A percentile compares a stretch with the other conserved stretches of the same genome.
These are phyloP conservation scores for Atta cephalotes DNA, from an alignment of 1,140 invertebrate genomes.

Conservation along the genomic window DNA sequence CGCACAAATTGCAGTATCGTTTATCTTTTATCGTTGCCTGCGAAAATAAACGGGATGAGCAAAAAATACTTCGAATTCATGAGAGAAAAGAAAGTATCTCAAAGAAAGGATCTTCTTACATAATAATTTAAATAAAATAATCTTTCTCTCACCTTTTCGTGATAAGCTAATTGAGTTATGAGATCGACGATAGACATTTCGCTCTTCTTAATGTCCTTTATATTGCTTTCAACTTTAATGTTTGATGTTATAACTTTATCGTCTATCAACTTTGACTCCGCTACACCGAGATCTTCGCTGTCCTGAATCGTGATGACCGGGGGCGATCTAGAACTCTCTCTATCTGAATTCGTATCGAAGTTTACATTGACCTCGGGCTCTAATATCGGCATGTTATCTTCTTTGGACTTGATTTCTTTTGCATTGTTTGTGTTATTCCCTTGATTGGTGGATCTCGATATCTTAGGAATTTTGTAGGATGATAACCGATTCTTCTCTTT, in stretches of 20 bases:
- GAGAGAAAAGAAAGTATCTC: not conserved
- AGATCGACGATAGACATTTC: conserved; percentile 83
- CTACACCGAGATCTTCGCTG: conserved; percentile 3
- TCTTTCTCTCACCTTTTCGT: conserved; percentile 81
- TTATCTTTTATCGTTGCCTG: conserved; percentile 84
- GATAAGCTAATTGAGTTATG: conserved; percentile 82
- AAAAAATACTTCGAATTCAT: not conserved
- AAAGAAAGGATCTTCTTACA: not conserved
- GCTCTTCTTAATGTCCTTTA: conserved; percentile 67
- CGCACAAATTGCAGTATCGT: conserved; percentile 84
- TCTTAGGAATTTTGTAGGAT: conserved; percentile 31
- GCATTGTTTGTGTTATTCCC: not conserved
- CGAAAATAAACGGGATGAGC: conserved; percentile 4
- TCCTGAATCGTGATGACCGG: conserved; percentile 82
- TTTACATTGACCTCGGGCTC: conserved; percentile 79
- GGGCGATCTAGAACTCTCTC: conserved; percentile 81
- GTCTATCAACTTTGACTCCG: conserved; percentile 32
- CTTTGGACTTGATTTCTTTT: conserved; percentile 65
- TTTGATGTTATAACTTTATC: conserved; percentile 64
- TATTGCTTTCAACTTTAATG: conserved; percentile 70
- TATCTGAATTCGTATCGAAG: conserved; percentile 73
- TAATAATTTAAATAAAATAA: not conserved
- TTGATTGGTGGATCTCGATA: not conserved
- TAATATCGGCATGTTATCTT: conserved; percentile 82
- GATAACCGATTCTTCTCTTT: conserved; percentile 31